Conservation (phyloP, 2,888 invertebrate species). For the Phaedon cochleariae region DNA sequence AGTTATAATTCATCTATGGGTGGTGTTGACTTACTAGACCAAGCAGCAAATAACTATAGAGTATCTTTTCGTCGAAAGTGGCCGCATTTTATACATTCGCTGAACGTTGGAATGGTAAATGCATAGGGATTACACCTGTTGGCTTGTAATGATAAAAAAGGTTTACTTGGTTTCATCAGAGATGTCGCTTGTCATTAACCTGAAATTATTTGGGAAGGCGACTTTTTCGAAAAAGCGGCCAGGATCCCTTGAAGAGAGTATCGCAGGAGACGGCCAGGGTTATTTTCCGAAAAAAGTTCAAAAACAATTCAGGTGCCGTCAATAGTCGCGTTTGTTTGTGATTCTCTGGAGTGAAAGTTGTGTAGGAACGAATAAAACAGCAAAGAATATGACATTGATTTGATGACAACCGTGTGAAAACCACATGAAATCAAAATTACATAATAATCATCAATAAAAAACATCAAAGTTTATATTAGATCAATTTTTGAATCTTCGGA, state of each 20-base stretch:
- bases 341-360: no score
- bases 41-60: constrained; percentile 10
- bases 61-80: constrained; percentile 6
- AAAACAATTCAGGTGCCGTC: no score
- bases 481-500: no score
- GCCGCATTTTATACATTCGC: constrained; percentile 6
- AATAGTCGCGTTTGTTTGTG: no score
- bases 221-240: constrained; percentile 2
- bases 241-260: background rate
- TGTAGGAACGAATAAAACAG: no score
- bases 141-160: background rate
- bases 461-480: no score
- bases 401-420: no score
- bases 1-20: constrained; percentile 7
- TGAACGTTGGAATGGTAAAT: constrained; percentile 8
- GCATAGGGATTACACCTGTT: background rate
- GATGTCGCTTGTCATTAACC: constrained; percentile 4
- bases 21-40: constrained; percentile 7
- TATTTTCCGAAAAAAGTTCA: background rate
- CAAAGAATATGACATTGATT: no score
- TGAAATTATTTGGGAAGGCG: constrained; percentile 1
- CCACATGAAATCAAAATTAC: no score
- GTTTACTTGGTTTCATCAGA: constrained; percentile 3
- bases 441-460: no score
- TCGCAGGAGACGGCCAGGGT: background rate